Conservation (phyloP, 2,888 invertebrate species). For the Branchinecta sandiegonensis region DNA sequence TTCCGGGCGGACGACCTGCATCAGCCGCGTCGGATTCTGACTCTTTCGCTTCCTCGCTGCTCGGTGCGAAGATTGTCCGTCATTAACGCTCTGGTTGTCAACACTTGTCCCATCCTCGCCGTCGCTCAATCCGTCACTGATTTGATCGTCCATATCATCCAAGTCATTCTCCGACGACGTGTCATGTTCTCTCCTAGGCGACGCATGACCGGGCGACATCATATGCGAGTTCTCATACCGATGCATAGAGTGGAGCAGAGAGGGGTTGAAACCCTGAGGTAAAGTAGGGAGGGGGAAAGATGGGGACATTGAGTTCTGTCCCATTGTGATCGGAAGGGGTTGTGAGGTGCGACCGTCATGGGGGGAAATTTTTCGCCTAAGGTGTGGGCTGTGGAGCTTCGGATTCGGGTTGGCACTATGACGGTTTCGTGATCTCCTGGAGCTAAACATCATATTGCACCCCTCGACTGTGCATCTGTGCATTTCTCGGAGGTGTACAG, state of each 20-base stretch:
- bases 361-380: conserved; percentile 81
- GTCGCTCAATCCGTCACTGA: conserved; percentile 45
- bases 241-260: conserved; percentile 7
- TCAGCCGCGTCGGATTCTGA: conserved; percentile 68
- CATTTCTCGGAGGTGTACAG: conserved; percentile 97
- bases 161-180: conserved; percentile 43
- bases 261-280: conserved; percentile 5
- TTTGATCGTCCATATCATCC: conserved; percentile 42
- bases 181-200: conserved; percentile 38
- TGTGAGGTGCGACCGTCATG: conserved; percentile 82
- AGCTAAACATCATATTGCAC: conserved; percentile 99
- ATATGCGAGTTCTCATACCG: not conserved
- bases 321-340: conserved; percentile 43
- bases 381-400: conserved; percentile 87
- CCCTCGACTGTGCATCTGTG: conserved; percentile 98
- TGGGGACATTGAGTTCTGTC: conserved; percentile 14
- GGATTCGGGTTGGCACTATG: conserved; percentile 98
- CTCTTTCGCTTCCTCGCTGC: conserved; percentile 72
- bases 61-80: conserved; percentile 42
- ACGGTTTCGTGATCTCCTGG: conserved; percentile 80
- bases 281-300: not conserved
- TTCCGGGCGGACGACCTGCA: conserved; percentile 41
- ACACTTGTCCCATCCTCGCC: conserved; percentile 44
- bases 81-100: conserved; percentile 41
- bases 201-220: not conserved